Conservation (phyloP, 2,113 vertebrate genomes). For the Cavia aperea region DNA sequence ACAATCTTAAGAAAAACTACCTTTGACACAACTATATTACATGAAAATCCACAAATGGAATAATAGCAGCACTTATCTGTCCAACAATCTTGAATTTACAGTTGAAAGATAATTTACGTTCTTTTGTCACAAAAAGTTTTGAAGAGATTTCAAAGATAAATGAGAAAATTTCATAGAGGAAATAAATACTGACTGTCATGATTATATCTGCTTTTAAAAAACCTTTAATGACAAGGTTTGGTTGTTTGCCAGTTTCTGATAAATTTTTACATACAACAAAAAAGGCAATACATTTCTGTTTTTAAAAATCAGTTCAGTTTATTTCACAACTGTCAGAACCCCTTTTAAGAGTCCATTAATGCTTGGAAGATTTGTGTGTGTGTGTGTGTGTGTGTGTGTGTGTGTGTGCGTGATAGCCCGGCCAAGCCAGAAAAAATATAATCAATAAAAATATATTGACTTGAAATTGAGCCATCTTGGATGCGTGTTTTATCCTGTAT, state of each 20-base stretch:
- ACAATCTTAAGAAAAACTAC: neutral
- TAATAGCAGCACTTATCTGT: neutral
- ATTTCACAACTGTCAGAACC: neutral
- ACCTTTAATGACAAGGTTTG: neutral
- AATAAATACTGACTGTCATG: neutral
- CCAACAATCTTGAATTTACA: slow-evolving; percentile 2
- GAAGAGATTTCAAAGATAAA: neutral
- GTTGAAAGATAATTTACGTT: neutral
- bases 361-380: neutral
- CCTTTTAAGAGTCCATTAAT: neutral
- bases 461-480: neutral
- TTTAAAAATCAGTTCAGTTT: neutral
- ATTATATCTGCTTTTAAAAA: neutral
- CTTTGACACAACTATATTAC: neutral
- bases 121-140: neutral
- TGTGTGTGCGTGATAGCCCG: neutral
- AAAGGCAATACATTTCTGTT: neutral
- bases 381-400: neutral
- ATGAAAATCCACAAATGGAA: neutral
- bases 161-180: neutral
- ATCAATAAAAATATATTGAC: neutral
- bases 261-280: neutral
- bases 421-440: neutral
- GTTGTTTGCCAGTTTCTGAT: neutral
- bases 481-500: neutral